Evolutionary conservation across 2,797 vertebrate species (phyloP).

Genomic region (Ammospiza maritima): DNA sequence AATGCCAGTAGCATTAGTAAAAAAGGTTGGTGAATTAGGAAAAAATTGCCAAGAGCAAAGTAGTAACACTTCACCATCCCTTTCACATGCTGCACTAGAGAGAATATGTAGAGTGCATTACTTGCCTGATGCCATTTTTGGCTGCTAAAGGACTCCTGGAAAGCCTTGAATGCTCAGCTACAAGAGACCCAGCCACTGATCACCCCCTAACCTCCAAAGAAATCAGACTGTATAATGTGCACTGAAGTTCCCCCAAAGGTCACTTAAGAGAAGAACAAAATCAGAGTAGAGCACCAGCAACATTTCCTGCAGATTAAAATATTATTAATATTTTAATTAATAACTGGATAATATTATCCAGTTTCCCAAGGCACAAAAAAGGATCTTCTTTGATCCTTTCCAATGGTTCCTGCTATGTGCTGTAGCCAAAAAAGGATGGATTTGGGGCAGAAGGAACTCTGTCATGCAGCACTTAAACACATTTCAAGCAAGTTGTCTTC

Average conservation of each 20-base stretch:
- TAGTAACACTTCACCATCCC: fast-evolving
- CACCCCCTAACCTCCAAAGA: neutral
- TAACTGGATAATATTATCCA: neutral
- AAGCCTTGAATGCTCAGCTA: neutral
- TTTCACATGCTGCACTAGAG: neutral
- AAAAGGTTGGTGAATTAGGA: neutral
- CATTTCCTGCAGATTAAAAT: neutral
- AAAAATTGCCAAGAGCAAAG: neutral
- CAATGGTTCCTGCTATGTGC: neutral
- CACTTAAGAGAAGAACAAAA: neutral
- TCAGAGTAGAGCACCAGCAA: neutral
- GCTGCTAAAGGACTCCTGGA: neutral
- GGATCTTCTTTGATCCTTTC: neutral
- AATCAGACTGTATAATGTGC: neutral
- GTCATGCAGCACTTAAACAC: neutral
- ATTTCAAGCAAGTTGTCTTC: neutral
- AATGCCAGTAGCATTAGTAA: neutral
- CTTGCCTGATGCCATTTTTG: neutral
- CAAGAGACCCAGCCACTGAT: neutral
- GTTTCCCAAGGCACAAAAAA: neutral
- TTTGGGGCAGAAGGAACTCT: neutral
- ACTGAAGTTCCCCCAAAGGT: neutral
- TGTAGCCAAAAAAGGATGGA: neutral
- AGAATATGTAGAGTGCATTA: neutral
- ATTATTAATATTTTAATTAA: too few species aligned